Evolutionary conservation across 2,888 invertebrate species (phyloP).

Genomic region (Pterostichus madidus): DNA sequence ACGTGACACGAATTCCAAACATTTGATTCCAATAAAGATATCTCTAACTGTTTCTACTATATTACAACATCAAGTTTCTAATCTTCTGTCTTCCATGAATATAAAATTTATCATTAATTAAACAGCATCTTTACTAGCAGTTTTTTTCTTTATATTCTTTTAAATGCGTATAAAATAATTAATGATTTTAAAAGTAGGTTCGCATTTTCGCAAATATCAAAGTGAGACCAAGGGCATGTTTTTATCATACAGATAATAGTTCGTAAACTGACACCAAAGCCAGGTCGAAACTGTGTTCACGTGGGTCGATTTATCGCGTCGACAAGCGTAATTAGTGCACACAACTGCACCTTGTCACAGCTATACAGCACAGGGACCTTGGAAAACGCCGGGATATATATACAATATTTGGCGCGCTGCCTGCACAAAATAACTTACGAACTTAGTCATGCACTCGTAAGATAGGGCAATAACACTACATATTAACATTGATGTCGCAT

Average conservation of each 20-base stretch:
- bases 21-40: slow-evolving; percentile 43
- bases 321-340: slow-evolving; percentile 63
- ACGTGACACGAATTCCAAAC: slow-evolving; percentile 30
- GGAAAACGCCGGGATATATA: slow-evolving; percentile 44
- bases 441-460: slow-evolving; percentile 62
- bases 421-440: slow-evolving; percentile 56
- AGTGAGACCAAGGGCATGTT: slow-evolving; percentile 44
- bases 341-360: slow-evolving; percentile 58
- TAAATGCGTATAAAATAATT: background rate
- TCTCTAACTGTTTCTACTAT: slow-evolving; percentile 6
- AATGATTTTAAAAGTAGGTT: slow-evolving; percentile 27
- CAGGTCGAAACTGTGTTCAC: slow-evolving; percentile 30
- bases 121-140: slow-evolving; percentile 26
- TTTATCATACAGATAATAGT: slow-evolving; percentile 52
- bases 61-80: slow-evolving; percentile 29
- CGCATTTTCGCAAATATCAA: slow-evolving; percentile 34
- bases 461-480: slow-evolving; percentile 62
- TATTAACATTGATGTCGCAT: slow-evolving; percentile 22
- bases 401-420: slow-evolving; percentile 65
- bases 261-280: slow-evolving; percentile 51
- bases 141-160: slow-evolving; percentile 13
- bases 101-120: slow-evolving; percentile 32
- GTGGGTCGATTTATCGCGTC: slow-evolving; percentile 49
- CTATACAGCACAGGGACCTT: slow-evolving; percentile 44
- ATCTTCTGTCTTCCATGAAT: slow-evolving; percentile 15